Evolutionary conservation across 2,797 vertebrate species (phyloP), one percentile per base, ranked within the genome.

Genomic region (Chrysocyon brachyurus): DNA sequence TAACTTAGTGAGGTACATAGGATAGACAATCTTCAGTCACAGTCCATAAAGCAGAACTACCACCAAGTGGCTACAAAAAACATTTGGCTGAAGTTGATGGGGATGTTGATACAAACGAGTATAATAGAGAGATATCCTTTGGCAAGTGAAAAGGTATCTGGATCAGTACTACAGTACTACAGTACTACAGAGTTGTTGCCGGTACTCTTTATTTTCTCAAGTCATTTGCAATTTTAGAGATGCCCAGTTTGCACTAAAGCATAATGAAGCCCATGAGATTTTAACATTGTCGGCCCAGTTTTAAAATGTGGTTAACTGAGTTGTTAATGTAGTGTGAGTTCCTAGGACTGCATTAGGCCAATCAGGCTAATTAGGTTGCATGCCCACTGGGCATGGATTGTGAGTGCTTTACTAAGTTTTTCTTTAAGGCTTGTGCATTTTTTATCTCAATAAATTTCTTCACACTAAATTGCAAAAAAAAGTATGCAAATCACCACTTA

Each of bases 291-390:
- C 7, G 46, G 84, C 94, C 91, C 87, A 95, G 95, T 97, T 97
- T 97, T 87, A 73, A 93, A 96, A 96, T 46, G 95, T 91, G 73
- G 75, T 61, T 93, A 96, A 73, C 92, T 66, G 88, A 73, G 92
- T 87, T 87, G 70, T 91, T 97, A 91, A 96, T 94, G 90, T 87
- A 75, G 75, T 66, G 19, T 82, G 78, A 92, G 24, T 72, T 91
- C 68, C 33, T 59, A 63, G 73, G 49, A 78, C 17, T 52, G 36
- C 84, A 77, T 89, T 61, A 90, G 59, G 64, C 75, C 64, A 87
- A 56, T 97, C 70, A 72, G 78, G 93, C 93, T 98, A 87, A 97
- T 92, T 96, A 97, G 92, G 90, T 83, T 96, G 91, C 46, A 15
- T 85, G 87, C 84, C 90, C 88, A 73, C n/a, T 81, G 96, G 91